These are phyloP conservation scores for Pundamilia nyererei DNA, from an alignment of 2,113 vertebrate species.

Conservation along the genomic window DNA sequence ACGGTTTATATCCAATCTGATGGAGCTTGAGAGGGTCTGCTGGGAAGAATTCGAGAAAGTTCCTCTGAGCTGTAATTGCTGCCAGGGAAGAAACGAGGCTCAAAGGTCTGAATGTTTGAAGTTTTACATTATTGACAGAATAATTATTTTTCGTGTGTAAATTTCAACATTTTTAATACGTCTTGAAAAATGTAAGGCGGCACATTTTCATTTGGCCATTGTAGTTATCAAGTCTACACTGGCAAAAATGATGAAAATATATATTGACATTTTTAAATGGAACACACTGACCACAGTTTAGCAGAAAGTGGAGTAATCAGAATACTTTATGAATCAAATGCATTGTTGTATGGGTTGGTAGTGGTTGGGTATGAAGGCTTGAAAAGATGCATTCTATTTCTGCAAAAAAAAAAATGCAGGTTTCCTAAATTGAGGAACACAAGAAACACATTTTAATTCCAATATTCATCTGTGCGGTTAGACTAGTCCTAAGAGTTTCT, in stretches of 20 bases:
- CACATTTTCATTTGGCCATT: not conserved
- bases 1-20: not conserved
- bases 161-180: not conserved
- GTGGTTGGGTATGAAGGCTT: not conserved
- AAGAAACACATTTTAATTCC: not conserved
- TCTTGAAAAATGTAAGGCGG: rapidly evolving
- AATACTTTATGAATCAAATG: not conserved
- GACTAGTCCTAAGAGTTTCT: not conserved
- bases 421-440: not conserved
- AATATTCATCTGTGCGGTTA: not conserved
- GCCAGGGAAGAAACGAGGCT: not conserved
- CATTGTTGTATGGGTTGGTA: not conserved
- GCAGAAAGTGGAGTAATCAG: not conserved
- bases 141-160: not conserved
- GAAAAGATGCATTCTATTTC: not conserved
- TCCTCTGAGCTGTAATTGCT: not conserved
- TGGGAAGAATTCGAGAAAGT: not conserved
- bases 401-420: rapidly evolving
- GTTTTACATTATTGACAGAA: not conserved
- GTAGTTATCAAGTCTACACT: not conserved
- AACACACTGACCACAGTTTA: not conserved
- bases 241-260: not conserved
- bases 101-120: not conserved
- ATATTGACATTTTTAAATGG: not conserved
- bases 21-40: not conserved